Base-by-base conservation (phyloP, 2,797 vertebrate genomes). In the Eupleurogrammus muticus region DNA sequence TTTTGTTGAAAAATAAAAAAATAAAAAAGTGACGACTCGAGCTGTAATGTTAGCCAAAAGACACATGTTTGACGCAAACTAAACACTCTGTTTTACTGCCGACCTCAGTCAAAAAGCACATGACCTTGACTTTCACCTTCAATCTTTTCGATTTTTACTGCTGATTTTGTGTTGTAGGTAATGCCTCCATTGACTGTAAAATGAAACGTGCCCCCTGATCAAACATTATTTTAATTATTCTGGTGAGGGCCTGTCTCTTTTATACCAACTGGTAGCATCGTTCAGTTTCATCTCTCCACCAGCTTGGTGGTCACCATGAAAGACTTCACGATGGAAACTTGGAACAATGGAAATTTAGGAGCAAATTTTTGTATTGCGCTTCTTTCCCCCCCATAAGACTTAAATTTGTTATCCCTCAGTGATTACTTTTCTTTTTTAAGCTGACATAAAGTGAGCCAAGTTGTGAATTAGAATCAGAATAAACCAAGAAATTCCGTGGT, bases 341-440 rank as follows among this genome's bases (percentile, higher is more conserved):
- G 20, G 5, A 35, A 16, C 10, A 19, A 35, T 55, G 51, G 51
- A 66, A 66, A 24, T 66, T 49, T 19, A 66, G 36, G 24, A 47
- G 20, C 38, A 23, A 17, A n/a, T n/a, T 54, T 21, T 44, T 67
- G 38, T 21, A 58, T 20, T 17, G 14, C 49, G 19, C 9, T 47
- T 44, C 40, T 36, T 51, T 42, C 55, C 49, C 46, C 17, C 55
- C 49, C 46, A 12, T 36, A 23, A 35, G 28, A 47, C 14, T 53
- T 28, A 14, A n/a, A 56, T 35, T 19, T 42, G 14, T 16, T 38
- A 20, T 49, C 21, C 46, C 12, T 49, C 21, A 3, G 21, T 13
- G 49, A 40, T 56, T 47, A 7, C 36, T 55, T 16, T 35, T 16
- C 44, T 21, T 23, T 50, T 53, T 7, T 12, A 17, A 52, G 24